These are phyloP conservation scores for Altica lythri DNA, from an alignment of 2,888 invertebrate genomes.

Conservation along the genomic window DNA sequence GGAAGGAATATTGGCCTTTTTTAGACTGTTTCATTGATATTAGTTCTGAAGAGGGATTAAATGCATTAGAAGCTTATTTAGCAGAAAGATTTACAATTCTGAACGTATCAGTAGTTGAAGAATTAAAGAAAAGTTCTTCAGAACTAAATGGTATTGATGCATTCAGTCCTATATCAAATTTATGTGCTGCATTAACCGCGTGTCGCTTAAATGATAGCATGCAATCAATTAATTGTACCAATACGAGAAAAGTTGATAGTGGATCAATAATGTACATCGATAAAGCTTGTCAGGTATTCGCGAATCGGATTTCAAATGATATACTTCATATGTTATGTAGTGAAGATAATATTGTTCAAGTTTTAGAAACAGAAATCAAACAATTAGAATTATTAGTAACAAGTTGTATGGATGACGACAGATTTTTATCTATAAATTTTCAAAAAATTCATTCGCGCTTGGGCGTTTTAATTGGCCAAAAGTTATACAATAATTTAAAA, in stretches of 20 bases:
- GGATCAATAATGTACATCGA: slow-evolving; percentile 63
- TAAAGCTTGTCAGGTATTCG: slow-evolving; percentile 68
- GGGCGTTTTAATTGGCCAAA: slow-evolving; percentile 66
- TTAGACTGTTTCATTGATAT: slow-evolving; percentile 82
- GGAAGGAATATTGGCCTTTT: slow-evolving; percentile 95
- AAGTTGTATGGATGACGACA: slow-evolving; percentile 70
- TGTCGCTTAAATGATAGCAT: slow-evolving; percentile 59
- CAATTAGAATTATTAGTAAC: slow-evolving; percentile 70
- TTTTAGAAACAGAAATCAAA: slow-evolving; percentile 69
- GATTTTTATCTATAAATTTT: slow-evolving; percentile 67
- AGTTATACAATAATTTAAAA: slow-evolving; percentile 57
- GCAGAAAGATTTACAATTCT: slow-evolving; percentile 20
- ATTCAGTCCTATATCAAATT: slow-evolving; percentile 64
- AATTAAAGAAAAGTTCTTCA: slow-evolving; percentile 25
- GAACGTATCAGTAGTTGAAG: slow-evolving; percentile 32
- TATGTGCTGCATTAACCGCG: slow-evolving; percentile 64
- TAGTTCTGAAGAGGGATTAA: slow-evolving; percentile 72
- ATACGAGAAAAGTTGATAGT: slow-evolving; percentile 39
- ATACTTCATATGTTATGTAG: slow-evolving; percentile 57
- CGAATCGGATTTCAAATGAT: slow-evolving; percentile 70
- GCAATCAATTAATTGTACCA: slow-evolving; percentile 35
- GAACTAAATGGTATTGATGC: slow-evolving; percentile 25
- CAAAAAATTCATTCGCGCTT: slow-evolving; percentile 68
- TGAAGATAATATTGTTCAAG: slow-evolving; percentile 59
- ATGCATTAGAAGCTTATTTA: slow-evolving; percentile 72